Conservation (phyloP, 2,113 vertebrate genomes). For the Haliaeetus leucogaster region DNA sequence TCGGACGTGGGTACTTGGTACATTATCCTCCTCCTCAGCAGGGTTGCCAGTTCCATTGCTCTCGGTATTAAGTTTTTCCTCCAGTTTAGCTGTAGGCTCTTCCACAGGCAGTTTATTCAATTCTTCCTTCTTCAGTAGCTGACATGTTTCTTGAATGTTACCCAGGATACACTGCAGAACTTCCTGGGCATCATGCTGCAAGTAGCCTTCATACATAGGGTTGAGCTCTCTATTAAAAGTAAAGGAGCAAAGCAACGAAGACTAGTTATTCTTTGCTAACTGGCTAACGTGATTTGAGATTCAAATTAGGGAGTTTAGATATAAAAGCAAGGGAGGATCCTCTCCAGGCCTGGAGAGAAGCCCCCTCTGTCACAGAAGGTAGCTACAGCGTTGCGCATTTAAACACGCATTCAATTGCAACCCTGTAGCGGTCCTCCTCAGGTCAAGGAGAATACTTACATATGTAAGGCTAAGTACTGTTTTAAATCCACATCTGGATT, state of each 20-base stretch:
- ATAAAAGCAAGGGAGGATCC: neutral
- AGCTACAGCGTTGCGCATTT: neutral
- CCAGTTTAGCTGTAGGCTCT: constrained; percentile 17
- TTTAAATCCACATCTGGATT: neutral
- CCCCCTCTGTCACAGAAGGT: neutral
- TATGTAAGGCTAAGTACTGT: neutral
- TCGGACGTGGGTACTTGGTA: neutral
- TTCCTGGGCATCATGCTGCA: constrained; percentile 97
- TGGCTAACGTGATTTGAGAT: neutral
- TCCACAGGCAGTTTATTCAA: constrained; percentile 57
- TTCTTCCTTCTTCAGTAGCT: constrained; percentile 87
- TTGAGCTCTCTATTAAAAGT: constrained; percentile 85
- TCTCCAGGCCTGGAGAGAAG: neutral
- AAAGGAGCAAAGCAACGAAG: neutral
- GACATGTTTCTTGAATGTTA: constrained; percentile 93
- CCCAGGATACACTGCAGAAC: constrained; percentile 95
- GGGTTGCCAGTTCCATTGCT: neutral
- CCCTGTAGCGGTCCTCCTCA: neutral
- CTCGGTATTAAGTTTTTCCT: neutral
- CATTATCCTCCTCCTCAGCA: neutral
- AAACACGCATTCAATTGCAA: neutral
- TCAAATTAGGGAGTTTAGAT: neutral
- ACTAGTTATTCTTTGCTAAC: neutral
- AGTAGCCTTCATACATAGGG: constrained; percentile 97
- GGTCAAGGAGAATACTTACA: neutral